Conservation (phyloP, 1,140 invertebrate genomes). For the Macrosteles quadrilineatus region DNA sequence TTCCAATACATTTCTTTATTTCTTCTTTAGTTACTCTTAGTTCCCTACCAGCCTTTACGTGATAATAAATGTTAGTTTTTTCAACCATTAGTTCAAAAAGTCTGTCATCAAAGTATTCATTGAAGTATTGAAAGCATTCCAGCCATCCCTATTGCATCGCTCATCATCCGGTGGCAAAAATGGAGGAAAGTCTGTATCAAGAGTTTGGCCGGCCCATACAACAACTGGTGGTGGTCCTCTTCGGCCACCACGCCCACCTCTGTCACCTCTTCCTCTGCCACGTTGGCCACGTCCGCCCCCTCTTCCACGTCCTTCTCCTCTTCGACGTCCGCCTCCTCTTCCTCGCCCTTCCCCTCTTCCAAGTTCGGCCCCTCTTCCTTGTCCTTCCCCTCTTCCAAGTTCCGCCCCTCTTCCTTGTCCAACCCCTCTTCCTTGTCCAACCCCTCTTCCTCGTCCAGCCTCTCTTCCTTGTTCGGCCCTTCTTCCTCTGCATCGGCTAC, state of each 20-base stretch:
- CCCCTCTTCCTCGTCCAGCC: not conserved
- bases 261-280: not conserved
- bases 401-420: not conserved
- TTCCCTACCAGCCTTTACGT: slow-evolving; percentile 21
- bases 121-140: slow-evolving; percentile 28
- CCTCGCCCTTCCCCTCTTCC: not conserved
- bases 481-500: not conserved
- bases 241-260: not conserved
- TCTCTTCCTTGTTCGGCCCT: not conserved
- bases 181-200: slow-evolving; percentile 8
- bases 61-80: slow-evolving; percentile 27
- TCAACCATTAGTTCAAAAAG: slow-evolving; percentile 30
- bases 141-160: slow-evolving; percentile 19
- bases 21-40: slow-evolving; percentile 21
- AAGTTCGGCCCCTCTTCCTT: not conserved
- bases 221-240: not conserved
- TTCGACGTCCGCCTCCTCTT: not conserved
- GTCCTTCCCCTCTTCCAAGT: not conserved
- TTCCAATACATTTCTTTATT: slow-evolving; percentile 32
- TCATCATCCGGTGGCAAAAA: slow-evolving; percentile 4
- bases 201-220: not conserved
- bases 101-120: slow-evolving; percentile 29
- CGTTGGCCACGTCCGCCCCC: not conserved
- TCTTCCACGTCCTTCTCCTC: not conserved
- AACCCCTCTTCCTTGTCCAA: not conserved